These are phyloP conservation scores for Glaucidium brasilianum DNA, from an alignment of 2,113 vertebrate genomes.

Conservation along the genomic window DNA sequence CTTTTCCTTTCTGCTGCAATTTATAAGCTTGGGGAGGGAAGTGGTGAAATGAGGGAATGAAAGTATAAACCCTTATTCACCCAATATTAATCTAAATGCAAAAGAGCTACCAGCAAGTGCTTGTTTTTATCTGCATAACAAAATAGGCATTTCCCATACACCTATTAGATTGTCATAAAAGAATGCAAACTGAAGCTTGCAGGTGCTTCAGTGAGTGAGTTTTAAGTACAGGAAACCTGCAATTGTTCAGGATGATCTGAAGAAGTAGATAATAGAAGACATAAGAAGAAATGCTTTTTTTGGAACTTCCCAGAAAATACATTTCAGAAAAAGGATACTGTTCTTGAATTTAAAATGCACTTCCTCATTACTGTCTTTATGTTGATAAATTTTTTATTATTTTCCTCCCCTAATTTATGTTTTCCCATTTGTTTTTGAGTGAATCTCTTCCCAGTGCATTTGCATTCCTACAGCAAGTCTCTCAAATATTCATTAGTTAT, in stretches of 20 bases:
- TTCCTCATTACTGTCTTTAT: neutral
- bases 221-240: neutral
- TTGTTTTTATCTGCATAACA: neutral
- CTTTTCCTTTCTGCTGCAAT: neutral
- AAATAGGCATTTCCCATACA: neutral
- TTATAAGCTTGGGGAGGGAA: neutral
- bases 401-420: neutral
- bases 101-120: neutral
- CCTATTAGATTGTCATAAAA: neutral
- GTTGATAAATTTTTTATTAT: neutral
- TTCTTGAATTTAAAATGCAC: neutral
- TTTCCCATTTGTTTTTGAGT: neutral
- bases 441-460: neutral
- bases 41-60: neutral
- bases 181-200: neutral
- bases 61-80: neutral
- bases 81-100: neutral
- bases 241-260: neutral
- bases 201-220: neutral
- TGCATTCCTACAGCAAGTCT: neutral
- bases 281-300: neutral
- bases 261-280: neutral
- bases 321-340: neutral
- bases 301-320: neutral
- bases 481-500: conserved; percentile 8